phyloP scores from a whole-genome alignment of 1,140 invertebrate species.

The Cyclargus thomasi region DNA sequence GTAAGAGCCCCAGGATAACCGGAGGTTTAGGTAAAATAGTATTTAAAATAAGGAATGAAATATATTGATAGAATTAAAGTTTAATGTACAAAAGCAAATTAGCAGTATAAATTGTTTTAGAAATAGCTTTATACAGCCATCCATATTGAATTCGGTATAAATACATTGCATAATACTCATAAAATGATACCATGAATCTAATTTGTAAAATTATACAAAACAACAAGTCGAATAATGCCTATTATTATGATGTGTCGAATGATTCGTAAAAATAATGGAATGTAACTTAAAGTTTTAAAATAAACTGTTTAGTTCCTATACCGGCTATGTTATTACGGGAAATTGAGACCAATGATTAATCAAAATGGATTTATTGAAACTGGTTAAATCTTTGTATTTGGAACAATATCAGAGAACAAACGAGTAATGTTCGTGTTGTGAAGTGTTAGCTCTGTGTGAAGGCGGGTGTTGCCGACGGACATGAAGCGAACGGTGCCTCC shows the following conservation, averaged over 20 bases:
- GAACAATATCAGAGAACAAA: conserved; percentile 50
- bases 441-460: conserved; percentile 42
- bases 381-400: conserved; percentile 52
- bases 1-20: background rate
- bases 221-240: background rate
- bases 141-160: conserved; percentile 8
- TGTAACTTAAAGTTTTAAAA: conserved; percentile 7
- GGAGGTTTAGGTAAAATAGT: background rate
- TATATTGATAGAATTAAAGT: conserved; percentile 13
- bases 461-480: conserved; percentile 37
- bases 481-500: conserved; percentile 15
- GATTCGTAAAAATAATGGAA: conserved; percentile 11
- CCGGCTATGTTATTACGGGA: background rate
- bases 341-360: conserved; percentile 43
- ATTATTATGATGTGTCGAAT: background rate
- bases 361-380: conserved; percentile 63
- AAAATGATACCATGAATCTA: background rate
- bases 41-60: conserved; percentile 10
- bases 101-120: conserved; percentile 15
- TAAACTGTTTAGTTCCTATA: conserved; percentile 9
- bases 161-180: conserved; percentile 9
- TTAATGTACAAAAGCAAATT: conserved; percentile 16
- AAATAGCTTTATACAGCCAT: background rate
- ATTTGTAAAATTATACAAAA: conserved; percentile 13
- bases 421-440: conserved; percentile 32